phyloP scores from a whole-genome alignment of 2,888 invertebrate genomes.

The Tinea trinotella region DNA sequence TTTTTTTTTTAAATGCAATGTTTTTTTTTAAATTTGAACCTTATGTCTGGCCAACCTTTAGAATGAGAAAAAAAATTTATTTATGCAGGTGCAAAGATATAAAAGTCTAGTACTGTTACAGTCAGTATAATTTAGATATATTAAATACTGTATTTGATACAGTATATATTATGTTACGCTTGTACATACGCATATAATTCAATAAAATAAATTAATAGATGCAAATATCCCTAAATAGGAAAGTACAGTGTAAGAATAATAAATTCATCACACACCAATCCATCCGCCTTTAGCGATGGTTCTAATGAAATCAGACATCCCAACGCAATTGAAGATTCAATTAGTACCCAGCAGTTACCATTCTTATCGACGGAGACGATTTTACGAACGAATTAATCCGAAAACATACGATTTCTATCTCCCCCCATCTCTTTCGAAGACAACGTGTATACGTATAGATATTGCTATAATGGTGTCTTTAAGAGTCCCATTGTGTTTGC shows the following conservation, averaged over 20 bases:
- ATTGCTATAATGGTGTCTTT: slow-evolving; percentile 19
- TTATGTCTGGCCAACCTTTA: no score
- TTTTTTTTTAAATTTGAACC: no score
- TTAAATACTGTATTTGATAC: no score
- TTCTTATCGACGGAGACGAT: slow-evolving; percentile 71
- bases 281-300: slow-evolving; percentile 14
- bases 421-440: slow-evolving; percentile 41
- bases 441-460: slow-evolving; percentile 7
- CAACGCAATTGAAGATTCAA: slow-evolving; percentile 69
- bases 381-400: slow-evolving; percentile 73
- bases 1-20: no score
- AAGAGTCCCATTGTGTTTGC: slow-evolving; percentile 49
- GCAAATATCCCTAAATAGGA: not conserved
- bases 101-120: no score
- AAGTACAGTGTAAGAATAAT: not conserved
- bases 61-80: no score
- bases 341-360: slow-evolving; percentile 68
- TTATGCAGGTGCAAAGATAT: no score
- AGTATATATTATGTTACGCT: no score
- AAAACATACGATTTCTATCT: slow-evolving; percentile 70
- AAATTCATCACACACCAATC: slow-evolving; percentile 15
- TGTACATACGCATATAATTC: no score
- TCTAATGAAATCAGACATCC: slow-evolving; percentile 67
- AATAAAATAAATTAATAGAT: no score
- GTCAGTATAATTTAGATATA: no score